Conservation (phyloP, 2,888 invertebrate species). For the Allophyes oxyacanthae region DNA sequence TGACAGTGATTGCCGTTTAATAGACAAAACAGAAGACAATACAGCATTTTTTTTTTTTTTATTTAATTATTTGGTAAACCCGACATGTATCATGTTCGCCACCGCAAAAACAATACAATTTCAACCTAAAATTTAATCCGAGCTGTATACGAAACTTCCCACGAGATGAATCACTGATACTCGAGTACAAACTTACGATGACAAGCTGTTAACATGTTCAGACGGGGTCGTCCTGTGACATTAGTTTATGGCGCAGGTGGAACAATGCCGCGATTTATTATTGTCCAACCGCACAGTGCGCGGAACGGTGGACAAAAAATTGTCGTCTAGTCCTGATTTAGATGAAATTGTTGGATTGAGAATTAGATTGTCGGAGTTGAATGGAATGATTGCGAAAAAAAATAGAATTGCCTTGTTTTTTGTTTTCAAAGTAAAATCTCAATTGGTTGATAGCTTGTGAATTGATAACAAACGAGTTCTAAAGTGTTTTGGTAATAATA, state of each 20-base stretch:
- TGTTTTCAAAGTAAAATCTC: not conserved
- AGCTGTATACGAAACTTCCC: slow-evolving; percentile 44
- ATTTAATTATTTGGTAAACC: slow-evolving; percentile 13
- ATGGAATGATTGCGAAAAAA: slow-evolving; percentile 9
- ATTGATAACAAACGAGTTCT: too few species aligned
- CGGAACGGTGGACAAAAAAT: slow-evolving; percentile 38
- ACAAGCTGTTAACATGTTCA: slow-evolving; percentile 52
- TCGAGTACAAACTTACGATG: slow-evolving; percentile 55
- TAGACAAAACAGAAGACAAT: too few species aligned
- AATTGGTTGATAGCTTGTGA: too few species aligned
- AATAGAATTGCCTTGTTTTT: not conserved
- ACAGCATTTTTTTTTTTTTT: too few species aligned
- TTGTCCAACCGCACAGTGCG: slow-evolving; percentile 41
- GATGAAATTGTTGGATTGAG: not conserved
- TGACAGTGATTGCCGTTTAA: too few species aligned
- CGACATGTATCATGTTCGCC: slow-evolving; percentile 30
- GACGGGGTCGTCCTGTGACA: slow-evolving; percentile 51
- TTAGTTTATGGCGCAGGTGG: slow-evolving; percentile 55
- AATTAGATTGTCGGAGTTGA: slow-evolving; percentile 16
- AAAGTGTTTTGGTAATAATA: too few species aligned
- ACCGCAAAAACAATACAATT: slow-evolving; percentile 16
- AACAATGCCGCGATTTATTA: slow-evolving; percentile 59
- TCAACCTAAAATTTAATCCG: slow-evolving; percentile 50
- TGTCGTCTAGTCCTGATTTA: slow-evolving; percentile 10
- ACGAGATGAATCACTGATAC: slow-evolving; percentile 48